A percentile compares a stretch with the other conserved stretches of the same genome.
Evolutionary conservation across 2,113 vertebrate genomes (phyloP).

Genomic region (Clupea harengus): DNA sequence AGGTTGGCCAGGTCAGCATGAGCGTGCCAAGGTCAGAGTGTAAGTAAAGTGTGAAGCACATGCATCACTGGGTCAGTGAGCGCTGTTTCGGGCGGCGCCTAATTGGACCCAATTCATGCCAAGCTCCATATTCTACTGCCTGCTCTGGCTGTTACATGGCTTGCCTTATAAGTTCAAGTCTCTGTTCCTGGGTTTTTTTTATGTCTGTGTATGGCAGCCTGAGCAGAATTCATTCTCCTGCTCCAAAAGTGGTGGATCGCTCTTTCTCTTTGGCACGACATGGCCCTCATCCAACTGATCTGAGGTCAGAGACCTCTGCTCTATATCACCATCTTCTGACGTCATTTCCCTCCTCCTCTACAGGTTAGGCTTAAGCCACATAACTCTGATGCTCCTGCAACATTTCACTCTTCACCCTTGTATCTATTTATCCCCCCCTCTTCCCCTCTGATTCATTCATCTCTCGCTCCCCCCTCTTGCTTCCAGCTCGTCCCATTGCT

Average conservation of each 20-base stretch:
- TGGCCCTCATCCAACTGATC: background rate
- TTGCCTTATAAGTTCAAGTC: background rate
- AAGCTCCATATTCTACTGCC: background rate
- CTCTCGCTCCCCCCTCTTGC: slow-evolving; percentile 22
- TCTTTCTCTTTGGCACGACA: background rate
- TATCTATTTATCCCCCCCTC: slow-evolving; percentile 50
- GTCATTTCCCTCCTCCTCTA: background rate
- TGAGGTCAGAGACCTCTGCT: background rate
- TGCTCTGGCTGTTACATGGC: background rate
- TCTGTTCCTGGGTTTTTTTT: background rate
- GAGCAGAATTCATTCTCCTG: background rate
- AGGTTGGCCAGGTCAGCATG: background rate
- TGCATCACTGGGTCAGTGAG: background rate
- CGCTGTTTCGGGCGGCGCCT: background rate
- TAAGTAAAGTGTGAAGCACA: background rate
- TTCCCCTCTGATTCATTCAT: slow-evolving; percentile 35
- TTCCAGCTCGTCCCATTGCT: background rate
- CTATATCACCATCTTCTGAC: background rate
- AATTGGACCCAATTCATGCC: background rate
- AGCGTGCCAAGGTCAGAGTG: slow-evolving; percentile 8
- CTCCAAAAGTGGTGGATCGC: background rate
- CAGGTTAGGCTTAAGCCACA: background rate
- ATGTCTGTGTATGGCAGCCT: background rate
- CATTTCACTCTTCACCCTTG: slow-evolving; percentile 59
- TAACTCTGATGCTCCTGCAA: slow-evolving; percentile 44